A percentile compares a stretch with the other conserved stretches of the same genome.
phyloP scores from a whole-genome alignment of 2,113 vertebrate genomes.

The Ptyas mucosa region DNA sequence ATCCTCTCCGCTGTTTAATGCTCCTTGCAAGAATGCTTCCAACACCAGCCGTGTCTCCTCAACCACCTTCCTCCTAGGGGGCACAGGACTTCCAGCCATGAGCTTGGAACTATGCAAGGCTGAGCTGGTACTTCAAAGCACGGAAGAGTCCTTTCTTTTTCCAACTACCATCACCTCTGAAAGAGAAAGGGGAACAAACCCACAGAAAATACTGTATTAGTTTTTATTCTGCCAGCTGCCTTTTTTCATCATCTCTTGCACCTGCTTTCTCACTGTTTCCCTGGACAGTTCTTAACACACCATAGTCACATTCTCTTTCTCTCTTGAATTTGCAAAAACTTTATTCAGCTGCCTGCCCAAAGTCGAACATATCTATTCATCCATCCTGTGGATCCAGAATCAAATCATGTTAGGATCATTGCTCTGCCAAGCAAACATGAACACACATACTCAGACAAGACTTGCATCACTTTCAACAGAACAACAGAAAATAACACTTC shows the following conservation, averaged over 20 bases:
- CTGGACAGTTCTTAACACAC: too few relatives aligned
- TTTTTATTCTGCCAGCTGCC: too few relatives aligned
- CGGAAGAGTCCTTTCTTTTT: neutral
- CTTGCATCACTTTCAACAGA: neutral
- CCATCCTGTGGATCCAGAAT: neutral
- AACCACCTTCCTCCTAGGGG: constrained; percentile 37
- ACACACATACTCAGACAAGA: neutral
- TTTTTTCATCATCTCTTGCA: neutral
- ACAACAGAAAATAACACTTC: neutral
- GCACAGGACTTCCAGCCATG: constrained; percentile 37
- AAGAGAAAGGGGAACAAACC: neutral
- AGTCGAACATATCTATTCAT: neutral
- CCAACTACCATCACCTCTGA: neutral
- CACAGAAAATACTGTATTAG: neutral
- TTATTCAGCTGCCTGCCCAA: neutral
- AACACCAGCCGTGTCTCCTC: constrained; percentile 61
- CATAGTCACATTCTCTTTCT: neutral
- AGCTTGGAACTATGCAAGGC: neutral
- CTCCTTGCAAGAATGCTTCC: constrained; percentile 57
- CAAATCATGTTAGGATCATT: neutral
- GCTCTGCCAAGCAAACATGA: neutral
- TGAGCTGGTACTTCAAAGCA: too few relatives aligned
- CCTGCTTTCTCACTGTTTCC: neutral
- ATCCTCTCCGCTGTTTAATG: neutral
- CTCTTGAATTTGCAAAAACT: neutral